phyloP scores from a whole-genome alignment of 2,888 invertebrate genomes.

The Hofmannophila pseudospretella region DNA sequence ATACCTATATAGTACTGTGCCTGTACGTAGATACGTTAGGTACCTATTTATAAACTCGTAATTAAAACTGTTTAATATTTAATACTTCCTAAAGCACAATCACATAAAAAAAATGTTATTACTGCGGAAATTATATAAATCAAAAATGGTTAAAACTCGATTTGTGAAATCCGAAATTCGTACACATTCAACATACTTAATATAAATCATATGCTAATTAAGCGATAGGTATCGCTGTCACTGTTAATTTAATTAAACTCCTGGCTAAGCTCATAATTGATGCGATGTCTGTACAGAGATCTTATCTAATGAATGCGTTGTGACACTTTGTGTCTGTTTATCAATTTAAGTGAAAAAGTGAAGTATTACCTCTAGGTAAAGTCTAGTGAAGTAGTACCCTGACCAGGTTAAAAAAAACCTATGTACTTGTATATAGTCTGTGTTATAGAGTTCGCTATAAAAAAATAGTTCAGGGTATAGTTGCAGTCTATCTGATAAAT shows the following conservation, averaged over 20 bases:
- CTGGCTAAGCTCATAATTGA: constrained; percentile 15
- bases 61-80: constrained; percentile 4
- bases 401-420: no score
- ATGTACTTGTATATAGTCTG: no score
- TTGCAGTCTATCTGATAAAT: no score
- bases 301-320: constrained; percentile 21
- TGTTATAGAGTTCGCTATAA: no score
- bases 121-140: constrained; percentile 5
- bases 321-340: constrained; percentile 7
- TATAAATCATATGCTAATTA: constrained; percentile 19
- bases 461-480: no score
- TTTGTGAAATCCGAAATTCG: neutral
- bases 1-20: no score
- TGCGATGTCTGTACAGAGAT: constrained; percentile 11
- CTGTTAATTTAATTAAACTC: constrained; percentile 22
- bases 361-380: no score
- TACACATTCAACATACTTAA: constrained; percentile 10
- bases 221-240: constrained; percentile 11
- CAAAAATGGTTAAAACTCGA: constrained; percentile 4
- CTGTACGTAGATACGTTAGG: no score
- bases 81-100: constrained; percentile 6
- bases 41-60: no score
- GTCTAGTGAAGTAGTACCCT: no score
- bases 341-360: neutral
- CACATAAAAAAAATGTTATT: neutral